Conservation (phyloP, 2,888 invertebrate species). For the Frankliniella intonsa region DNA sequence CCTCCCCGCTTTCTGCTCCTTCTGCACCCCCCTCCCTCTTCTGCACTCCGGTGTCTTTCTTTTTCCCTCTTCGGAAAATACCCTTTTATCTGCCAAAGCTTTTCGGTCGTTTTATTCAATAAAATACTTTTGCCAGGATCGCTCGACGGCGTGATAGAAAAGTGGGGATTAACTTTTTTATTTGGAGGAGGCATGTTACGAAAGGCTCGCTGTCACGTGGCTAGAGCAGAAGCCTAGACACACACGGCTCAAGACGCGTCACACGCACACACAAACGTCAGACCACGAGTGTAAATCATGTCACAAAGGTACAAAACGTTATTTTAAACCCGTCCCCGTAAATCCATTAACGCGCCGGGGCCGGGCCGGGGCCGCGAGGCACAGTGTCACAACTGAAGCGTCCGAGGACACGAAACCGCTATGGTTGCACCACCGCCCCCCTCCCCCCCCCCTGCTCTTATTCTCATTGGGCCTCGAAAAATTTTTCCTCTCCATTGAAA, state of each 20-base stretch:
- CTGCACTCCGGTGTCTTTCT: not conserved
- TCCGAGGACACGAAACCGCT: no score
- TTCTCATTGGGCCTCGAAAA: not conserved
- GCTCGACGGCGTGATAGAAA: no score
- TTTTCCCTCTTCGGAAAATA: not conserved
- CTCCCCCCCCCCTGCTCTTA: no score
- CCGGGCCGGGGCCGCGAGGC: not conserved
- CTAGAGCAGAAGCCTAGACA: not conserved
- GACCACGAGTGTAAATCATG: not conserved
- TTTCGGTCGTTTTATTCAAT: not conserved
- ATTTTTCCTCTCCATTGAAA: not conserved
- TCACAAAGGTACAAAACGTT: not conserved
- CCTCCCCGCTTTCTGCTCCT: no score
- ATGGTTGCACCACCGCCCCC: not conserved
- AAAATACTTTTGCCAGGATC: no score
- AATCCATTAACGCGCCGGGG: not conserved
- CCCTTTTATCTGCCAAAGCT: not conserved
- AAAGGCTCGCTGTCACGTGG: no score
- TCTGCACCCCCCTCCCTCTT: not conserved
- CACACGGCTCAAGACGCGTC: not conserved
- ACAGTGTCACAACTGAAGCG: not conserved
- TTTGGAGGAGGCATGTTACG: no score
- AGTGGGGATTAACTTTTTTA: no score
- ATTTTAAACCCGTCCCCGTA: constrained; percentile 20
- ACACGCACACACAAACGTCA: not conserved